These are phyloP conservation scores for Congeria kusceri DNA, from an alignment of 2,888 invertebrate species.

Conservation along the genomic window DNA sequence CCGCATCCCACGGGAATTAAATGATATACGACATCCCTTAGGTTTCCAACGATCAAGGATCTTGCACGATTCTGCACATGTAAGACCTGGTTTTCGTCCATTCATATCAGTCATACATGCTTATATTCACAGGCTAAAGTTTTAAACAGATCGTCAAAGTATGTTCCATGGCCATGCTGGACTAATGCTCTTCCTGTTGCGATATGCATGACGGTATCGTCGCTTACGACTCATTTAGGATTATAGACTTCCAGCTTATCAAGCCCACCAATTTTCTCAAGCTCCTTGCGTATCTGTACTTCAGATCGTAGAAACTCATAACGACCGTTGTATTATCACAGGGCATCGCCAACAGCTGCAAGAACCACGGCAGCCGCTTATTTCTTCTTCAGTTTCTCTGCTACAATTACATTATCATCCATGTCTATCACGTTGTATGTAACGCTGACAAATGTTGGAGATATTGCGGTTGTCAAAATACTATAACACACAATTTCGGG, in stretches of 20 bases:
- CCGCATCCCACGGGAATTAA: slow-evolving; percentile 81
- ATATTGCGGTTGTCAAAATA: too few species aligned
- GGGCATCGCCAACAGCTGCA: slow-evolving; percentile 82
- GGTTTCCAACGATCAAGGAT: slow-evolving; percentile 1
- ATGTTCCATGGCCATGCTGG: slow-evolving; percentile 12
- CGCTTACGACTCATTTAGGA: slow-evolving; percentile 81
- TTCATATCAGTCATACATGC: slow-evolving; percentile 78
- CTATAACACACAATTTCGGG: too few species aligned
- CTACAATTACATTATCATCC: too few species aligned
- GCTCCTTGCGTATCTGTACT: slow-evolving; percentile 73
- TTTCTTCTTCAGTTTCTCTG: too few species aligned
- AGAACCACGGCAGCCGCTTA: slow-evolving; percentile 82
- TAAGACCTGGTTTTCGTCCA: slow-evolving; percentile 55
- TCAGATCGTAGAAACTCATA: slow-evolving; percentile 82
- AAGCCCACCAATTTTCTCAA: slow-evolving; percentile 78
- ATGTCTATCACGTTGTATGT: too few species aligned
- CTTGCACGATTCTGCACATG: slow-evolving; percentile 8
- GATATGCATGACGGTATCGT: slow-evolving; percentile 84
- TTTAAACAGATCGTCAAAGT: slow-evolving; percentile 60
- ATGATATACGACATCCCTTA: slow-evolving; percentile 40
- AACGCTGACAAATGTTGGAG: too few species aligned
- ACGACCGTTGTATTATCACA: slow-evolving; percentile 80
- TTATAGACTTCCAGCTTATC: slow-evolving; percentile 70
- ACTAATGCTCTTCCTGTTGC: slow-evolving; percentile 80
- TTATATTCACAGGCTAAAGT: slow-evolving; percentile 71